A percentile compares a stretch with the other conserved stretches of the same genome.
These are phyloP conservation scores for Agrypnia vestita DNA, from an alignment of 1,140 invertebrate genomes.

Conservation along the genomic window DNA sequence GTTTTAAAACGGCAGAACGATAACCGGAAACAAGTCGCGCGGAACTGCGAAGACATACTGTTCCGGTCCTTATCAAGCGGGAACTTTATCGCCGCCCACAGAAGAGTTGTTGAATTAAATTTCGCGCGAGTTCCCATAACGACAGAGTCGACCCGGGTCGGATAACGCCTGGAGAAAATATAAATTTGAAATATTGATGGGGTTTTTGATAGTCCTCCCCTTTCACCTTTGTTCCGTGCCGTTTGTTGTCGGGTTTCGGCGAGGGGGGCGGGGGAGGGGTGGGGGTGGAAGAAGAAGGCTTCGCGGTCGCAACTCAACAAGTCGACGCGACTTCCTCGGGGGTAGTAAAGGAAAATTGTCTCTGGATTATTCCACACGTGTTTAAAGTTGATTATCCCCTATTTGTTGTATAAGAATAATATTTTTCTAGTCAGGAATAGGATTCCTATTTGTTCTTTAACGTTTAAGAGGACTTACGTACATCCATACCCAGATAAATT, in stretches of 20 bases:
- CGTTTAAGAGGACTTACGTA: no score
- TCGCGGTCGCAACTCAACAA: conserved; percentile 57
- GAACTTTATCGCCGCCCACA: conserved; percentile 33
- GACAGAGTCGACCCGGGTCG: conserved; percentile 41
- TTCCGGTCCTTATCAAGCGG: conserved; percentile 31
- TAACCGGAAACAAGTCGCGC: conserved; percentile 18
- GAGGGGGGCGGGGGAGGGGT: not conserved
- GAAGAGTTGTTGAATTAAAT: conserved; percentile 57
- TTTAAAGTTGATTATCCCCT: not conserved
- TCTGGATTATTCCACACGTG: conserved; percentile 35
- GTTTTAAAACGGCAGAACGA: not conserved
- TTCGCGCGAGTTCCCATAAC: conserved; percentile 54
- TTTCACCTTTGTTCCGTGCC: conserved; percentile 47
- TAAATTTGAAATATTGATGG: conserved; percentile 62
- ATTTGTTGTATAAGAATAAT: not conserved
- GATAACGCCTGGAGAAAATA: conserved; percentile 57
- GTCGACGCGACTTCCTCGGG: conserved; percentile 46
- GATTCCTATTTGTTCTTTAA: no score
- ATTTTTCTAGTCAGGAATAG: not conserved
- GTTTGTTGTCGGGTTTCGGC: conserved; percentile 29
- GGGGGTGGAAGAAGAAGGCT: conserved; percentile 15
- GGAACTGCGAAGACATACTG: not conserved
- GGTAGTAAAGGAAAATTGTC: conserved; percentile 59
- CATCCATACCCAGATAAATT: no score
- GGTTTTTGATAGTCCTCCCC: conserved; percentile 58